Evolutionary conservation across 2,113 vertebrate species (phyloP).

Genomic region (Himantopus leucocephalus): DNA sequence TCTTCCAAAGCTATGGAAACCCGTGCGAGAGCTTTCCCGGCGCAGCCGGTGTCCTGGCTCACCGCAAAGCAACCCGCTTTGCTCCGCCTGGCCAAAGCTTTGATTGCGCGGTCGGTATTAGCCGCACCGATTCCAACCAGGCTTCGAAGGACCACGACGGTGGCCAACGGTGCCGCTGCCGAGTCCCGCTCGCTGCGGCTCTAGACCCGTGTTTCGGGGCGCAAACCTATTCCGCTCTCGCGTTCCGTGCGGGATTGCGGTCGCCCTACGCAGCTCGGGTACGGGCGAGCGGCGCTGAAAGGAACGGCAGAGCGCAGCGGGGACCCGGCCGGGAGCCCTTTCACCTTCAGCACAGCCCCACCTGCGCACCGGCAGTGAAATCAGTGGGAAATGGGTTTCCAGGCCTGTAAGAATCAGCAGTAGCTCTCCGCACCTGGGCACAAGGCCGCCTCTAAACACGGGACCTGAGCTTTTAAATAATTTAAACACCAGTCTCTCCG

Average conservation of each 20-base stretch:
- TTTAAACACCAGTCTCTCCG: neutral
- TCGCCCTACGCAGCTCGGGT: neutral
- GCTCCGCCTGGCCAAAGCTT: neutral
- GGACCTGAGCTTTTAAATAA: neutral
- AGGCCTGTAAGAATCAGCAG: neutral
- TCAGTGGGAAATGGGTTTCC: neutral
- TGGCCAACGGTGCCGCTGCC: neutral
- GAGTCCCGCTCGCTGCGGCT: neutral
- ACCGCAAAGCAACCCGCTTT: neutral
- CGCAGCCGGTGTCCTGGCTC: neutral
- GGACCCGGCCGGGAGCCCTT: neutral
- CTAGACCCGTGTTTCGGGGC: fast-evolving
- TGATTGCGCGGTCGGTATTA: neutral
- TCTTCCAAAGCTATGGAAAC: neutral
- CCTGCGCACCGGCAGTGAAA: neutral
- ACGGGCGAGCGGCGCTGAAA: fast-evolving
- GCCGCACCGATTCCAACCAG: neutral
- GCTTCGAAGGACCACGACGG: neutral
- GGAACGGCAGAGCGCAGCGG: fast-evolving
- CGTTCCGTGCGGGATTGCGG: neutral
- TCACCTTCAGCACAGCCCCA: neutral
- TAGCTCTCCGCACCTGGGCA: neutral
- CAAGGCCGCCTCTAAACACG: fast-evolving
- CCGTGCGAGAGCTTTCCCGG: neutral
- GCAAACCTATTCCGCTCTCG: fast-evolving